Conservation (phyloP, 1,140 invertebrate species). For the Macrotrachela quadricornifera region DNA sequence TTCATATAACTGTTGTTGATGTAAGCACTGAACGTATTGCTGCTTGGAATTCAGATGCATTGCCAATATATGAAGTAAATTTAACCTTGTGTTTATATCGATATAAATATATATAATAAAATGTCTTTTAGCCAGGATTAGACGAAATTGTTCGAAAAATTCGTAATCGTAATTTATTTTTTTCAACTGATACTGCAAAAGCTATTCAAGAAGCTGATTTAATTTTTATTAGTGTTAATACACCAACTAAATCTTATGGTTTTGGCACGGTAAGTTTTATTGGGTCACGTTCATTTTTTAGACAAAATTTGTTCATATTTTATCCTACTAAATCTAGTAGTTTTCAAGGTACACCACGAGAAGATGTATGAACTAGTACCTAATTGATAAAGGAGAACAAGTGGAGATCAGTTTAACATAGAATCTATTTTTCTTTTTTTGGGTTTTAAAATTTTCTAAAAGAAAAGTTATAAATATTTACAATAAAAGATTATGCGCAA, state of each 20-base stretch:
- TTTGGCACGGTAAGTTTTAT: slow-evolving; percentile 42
- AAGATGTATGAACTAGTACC: no score
- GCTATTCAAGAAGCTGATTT: slow-evolving; percentile 78
- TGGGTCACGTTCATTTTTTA: no score
- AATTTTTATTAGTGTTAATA: slow-evolving; percentile 99
- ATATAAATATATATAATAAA: not conserved
- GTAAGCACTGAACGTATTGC: slow-evolving; percentile 65
- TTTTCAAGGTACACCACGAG: no score
- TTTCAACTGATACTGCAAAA: slow-evolving; percentile 68
- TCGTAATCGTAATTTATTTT: slow-evolving; percentile 72
- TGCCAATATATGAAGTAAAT: slow-evolving; percentile 82
- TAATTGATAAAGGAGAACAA: no score
- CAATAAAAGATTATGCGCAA: no score
- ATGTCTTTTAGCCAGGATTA: slow-evolving; percentile 52
- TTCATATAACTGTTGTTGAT: slow-evolving; percentile 82
- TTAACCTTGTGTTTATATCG: not conserved
- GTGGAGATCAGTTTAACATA: no score
- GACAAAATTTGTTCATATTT: no score
- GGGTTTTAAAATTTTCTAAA: no score
- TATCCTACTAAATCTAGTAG: no score
- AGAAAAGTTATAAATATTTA: no score
- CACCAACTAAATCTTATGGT: slow-evolving; percentile 93
- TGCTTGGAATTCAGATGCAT: slow-evolving; percentile 91
- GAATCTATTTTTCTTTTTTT: no score
- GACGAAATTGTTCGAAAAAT: slow-evolving; percentile 71